These are phyloP conservation scores for Daubentonia madagascariensis DNA, from an alignment of 2,113 vertebrate genomes.

Conservation along the genomic window DNA sequence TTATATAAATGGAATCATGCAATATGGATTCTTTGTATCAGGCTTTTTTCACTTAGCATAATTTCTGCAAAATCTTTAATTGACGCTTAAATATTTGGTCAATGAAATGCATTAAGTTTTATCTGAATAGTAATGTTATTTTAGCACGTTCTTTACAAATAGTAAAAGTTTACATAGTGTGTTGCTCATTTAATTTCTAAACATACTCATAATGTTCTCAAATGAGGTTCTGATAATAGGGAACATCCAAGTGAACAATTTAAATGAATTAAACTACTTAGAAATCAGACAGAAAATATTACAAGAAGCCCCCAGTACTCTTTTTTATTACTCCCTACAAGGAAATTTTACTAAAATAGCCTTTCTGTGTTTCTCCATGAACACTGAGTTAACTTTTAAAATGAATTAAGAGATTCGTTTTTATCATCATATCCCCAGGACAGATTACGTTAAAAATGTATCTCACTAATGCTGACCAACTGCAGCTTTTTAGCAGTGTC, in stretches of 20 bases:
- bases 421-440: background rate
- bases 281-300: background rate
- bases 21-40: background rate
- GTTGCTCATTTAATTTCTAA: background rate
- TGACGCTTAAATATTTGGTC: background rate
- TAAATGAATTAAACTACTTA: background rate
- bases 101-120: background rate
- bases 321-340: background rate
- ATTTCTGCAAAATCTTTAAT: background rate
- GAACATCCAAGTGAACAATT: background rate
- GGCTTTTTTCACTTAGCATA: background rate
- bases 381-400: slow-evolving; percentile 14
- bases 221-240: background rate
- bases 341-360: background rate
- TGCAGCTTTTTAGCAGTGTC: background rate
- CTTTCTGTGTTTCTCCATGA: background rate
- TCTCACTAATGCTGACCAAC: background rate
- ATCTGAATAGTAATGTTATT: background rate
- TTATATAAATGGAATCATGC: background rate
- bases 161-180: background rate
- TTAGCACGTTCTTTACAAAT: background rate
- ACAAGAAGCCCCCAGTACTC: background rate
- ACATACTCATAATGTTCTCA: background rate
- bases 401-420: slow-evolving; percentile 4
- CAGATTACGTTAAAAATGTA: background rate